Base-by-base conservation (phyloP, 2,797 vertebrate species). In the Pelobates cultripes region DNA sequence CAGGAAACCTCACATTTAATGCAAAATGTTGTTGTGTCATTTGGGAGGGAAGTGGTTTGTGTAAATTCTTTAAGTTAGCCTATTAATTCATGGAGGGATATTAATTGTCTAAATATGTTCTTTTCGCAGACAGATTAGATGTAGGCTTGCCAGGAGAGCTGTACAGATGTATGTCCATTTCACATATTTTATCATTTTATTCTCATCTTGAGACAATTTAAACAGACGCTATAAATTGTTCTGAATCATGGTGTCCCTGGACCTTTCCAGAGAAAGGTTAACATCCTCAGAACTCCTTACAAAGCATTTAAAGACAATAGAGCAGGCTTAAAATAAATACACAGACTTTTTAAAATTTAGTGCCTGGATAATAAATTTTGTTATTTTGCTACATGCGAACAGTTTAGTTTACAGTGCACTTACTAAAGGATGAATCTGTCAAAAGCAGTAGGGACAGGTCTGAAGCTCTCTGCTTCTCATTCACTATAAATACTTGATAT, bases 181-280 rank as follows among this genome's bases (percentile, higher is more conserved):
- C 77, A 67, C 73, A 76, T 84, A 84, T 79, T 84, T 84, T 80
- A 84, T 71, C 43, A 53, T 79, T 84, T 80, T 84, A 79, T 84
- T 84, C 73, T 84, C 82, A 84, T 84, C 82, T 71, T 84, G 82
- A 84, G 82, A 80, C 82, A 72, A 41, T 79, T 79, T 75, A 84
- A 76, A 47, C 77, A 84, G 82, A 84, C 70, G 76, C 68, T 73
- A 84, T 84, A 84, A 84, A 84, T 80, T 80, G 77, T 73, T 47
- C 67, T 71, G 72, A 71, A 72, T 84, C 73, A 57, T n/a, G n/a
- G 41, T 43, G 75, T 84, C 77, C 55, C 72, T 15, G 53, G 70
- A 43, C 55, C 57, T 69, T 73, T 61, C 41, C 55, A 75, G 40
- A 75, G 69, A 75, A 73, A 75, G 45, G 55, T 74, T 61, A 75